Percentiles rank a stretch among this genome's conserved stretches.
These are phyloP conservation scores for Scomber japonicus DNA, from an alignment of 2,113 vertebrate genomes.

Conservation along the genomic window DNA sequence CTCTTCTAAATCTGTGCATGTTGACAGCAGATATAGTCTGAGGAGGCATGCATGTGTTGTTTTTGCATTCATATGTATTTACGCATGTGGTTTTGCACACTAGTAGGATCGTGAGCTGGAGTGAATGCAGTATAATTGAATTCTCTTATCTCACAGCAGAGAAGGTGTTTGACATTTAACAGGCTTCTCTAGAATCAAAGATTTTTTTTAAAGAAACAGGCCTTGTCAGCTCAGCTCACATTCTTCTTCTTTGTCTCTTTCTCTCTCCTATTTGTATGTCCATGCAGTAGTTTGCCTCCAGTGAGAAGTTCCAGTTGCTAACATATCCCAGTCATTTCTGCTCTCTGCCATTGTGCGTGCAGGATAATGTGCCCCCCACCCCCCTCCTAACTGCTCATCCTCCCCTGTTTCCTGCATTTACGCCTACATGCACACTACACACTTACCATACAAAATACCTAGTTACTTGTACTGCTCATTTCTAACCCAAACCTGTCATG, in stretches of 20 bases:
- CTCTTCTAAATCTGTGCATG: background rate
- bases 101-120: constrained; percentile 13
- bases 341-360: constrained; percentile 20
- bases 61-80: constrained; percentile 21
- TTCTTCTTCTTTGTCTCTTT: constrained; percentile 18
- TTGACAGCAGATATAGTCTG: constrained; percentile 4
- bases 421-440: background rate
- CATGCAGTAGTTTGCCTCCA: constrained; percentile 39
- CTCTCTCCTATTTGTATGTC: constrained; percentile 27
- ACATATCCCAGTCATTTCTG: constrained; percentile 46
- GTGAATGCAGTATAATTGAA: constrained; percentile 57
- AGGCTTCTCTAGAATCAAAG: constrained; percentile 51
- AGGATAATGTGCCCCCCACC: constrained; percentile 6
- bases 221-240: background rate
- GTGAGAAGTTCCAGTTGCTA: constrained; percentile 14
- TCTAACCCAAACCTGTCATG: constrained; percentile 1
- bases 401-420: background rate
- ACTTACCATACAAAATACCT: background rate
- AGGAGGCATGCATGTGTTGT: constrained; percentile 1
- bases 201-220: constrained; percentile 43
- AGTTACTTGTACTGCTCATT: background rate
- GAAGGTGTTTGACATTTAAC: constrained; percentile 80
- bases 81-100: constrained; percentile 21
- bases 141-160: constrained; percentile 70
- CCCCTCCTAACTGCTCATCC: background rate